A percentile compares a stretch with the other conserved stretches of the same genome.
phyloP scores from a whole-genome alignment of 30 jellyfish, hydroid and myxozoan species.

The Aurelia sp. region DNA sequence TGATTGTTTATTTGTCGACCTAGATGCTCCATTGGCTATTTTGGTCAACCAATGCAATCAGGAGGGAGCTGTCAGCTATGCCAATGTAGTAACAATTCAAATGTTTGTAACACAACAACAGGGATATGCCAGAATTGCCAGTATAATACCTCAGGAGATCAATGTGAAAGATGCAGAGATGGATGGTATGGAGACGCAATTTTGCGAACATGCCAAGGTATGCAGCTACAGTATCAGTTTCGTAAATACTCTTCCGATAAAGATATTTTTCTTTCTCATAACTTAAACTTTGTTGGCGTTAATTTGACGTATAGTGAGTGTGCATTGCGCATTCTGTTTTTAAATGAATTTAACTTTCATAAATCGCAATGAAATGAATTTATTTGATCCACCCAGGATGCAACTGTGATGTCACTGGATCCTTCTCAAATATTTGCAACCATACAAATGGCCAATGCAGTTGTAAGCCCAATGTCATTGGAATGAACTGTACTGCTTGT shows the following conservation, averaged over 20 bases:
- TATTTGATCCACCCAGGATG: slow-evolving; percentile 47
- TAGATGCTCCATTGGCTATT: slow-evolving; percentile 73
- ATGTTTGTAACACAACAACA: slow-evolving; percentile 63
- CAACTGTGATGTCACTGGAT: slow-evolving; percentile 69
- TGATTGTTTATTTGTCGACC: not conserved
- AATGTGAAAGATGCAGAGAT: slow-evolving; percentile 75
- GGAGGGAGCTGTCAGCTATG: slow-evolving; percentile 73
- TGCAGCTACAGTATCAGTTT: not conserved
- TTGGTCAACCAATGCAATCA: slow-evolving; percentile 69
- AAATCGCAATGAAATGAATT: no score
- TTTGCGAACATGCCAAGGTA: slow-evolving; percentile 78
- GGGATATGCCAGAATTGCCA: slow-evolving; percentile 80
- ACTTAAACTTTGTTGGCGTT: no score
- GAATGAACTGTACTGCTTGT: slow-evolving; percentile 69
- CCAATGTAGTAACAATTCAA: slow-evolving; percentile 76
- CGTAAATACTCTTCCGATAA: no score
- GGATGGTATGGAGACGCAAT: slow-evolving; percentile 95
- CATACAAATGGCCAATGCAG: slow-evolving; percentile 72
- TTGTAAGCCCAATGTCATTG: slow-evolving; percentile 74
- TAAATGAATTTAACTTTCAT: no score
- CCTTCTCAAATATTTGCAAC: slow-evolving; percentile 67
- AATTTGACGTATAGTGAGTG: no score
- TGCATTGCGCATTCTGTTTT: not conserved
- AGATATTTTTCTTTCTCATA: no score
- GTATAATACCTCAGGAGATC: slow-evolving; percentile 78